Base-by-base conservation (phyloP, 2,797 vertebrate genomes). In the Ataeniobius toweri region DNA sequence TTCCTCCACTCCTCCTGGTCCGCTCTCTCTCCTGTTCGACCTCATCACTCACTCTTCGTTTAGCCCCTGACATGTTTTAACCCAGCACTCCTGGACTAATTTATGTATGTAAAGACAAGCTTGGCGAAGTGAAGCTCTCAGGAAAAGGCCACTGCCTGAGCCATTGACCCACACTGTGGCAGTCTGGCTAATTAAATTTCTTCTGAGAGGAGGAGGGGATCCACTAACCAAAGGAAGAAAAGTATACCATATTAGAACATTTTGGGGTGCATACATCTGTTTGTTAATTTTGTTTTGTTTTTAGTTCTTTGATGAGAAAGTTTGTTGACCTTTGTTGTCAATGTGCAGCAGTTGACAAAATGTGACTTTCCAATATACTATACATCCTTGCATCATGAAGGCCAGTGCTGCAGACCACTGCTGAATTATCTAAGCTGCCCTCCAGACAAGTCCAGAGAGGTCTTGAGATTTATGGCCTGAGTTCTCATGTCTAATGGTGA, bases 21-120 rank as follows among this genome's bases (percentile, higher is more conserved):
- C 83, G 89, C 82, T 70, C 89, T 94, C 92, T 93, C 85, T 86
- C 83, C 87, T 91, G 91, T 93, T 94, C 84, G 70, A 92, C 92
- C 91, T 92, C 93, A 94, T 95, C 90, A 78, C 93, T 96, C 95
- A 95, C 90, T 95, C 94, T 96, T 95, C 80, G 85, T 96, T 96
- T 95, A 90, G 89, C 89, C 86, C 80, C 85, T 94, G 94, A 94
- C 94, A 93, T 94, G 86, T 94, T 95, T 94, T 93, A 93, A 91
- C 91, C 89, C 81, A 91, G 93, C 89, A 87, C 89, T 93, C 91
- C 91, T 85, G 82, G 89, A 82, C 91, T 93, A 91, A 94, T 95
- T 95, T 94, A 93, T 91, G 86, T 93, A 89, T 91, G 82, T 86
- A 85, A 86, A 92, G 89, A 94, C 91, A 86, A 87, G 92, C 88